These are phyloP conservation scores for Acropternis orthonyx DNA, from an alignment of 2,797 vertebrate species.

Conservation along the genomic window DNA sequence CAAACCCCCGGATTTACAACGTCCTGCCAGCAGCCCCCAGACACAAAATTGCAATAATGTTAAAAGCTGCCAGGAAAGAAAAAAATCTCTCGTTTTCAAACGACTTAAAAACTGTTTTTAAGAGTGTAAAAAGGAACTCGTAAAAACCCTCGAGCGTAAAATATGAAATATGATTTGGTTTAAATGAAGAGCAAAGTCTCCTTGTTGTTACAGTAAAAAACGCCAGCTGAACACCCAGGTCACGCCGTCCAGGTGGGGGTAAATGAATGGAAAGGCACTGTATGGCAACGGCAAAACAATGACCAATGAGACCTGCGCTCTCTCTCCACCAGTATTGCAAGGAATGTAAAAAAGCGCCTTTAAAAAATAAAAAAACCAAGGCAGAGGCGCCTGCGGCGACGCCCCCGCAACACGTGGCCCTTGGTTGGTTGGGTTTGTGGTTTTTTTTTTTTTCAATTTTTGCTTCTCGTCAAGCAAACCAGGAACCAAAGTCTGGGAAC, in stretches of 20 bases:
- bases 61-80: constrained; percentile 97
- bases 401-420: constrained; percentile 82
- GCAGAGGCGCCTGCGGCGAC: constrained; percentile 80
- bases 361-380: constrained; percentile 77
- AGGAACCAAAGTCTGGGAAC: constrained; percentile 88
- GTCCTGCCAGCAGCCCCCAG: constrained; percentile 82
- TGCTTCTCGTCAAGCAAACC: constrained; percentile 80
- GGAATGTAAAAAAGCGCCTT: constrained; percentile 85
- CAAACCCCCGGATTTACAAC: constrained; percentile 80
- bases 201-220: constrained; percentile 96
- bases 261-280: constrained; percentile 99
- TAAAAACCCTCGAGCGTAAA: constrained; percentile 98
- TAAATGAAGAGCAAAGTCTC: constrained; percentile 97
- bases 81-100: constrained; percentile 86
- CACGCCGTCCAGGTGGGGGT: constrained; percentile 88
- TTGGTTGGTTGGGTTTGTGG: constrained; percentile 42
- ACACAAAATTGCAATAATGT: constrained; percentile 85
- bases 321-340: constrained; percentile 91
- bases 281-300: constrained; percentile 91
- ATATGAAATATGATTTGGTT: constrained; percentile 99
- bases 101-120: constrained; percentile 96
- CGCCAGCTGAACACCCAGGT: constrained; percentile 88
- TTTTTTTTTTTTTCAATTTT: constrained; percentile 65
- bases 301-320: constrained; percentile 89
- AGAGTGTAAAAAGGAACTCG: constrained; percentile 98